These are phyloP conservation scores for Oopsacas minuta DNA, from an alignment of 37 sponge, comb jelly and placozoan species.

Conservation along the genomic window DNA sequence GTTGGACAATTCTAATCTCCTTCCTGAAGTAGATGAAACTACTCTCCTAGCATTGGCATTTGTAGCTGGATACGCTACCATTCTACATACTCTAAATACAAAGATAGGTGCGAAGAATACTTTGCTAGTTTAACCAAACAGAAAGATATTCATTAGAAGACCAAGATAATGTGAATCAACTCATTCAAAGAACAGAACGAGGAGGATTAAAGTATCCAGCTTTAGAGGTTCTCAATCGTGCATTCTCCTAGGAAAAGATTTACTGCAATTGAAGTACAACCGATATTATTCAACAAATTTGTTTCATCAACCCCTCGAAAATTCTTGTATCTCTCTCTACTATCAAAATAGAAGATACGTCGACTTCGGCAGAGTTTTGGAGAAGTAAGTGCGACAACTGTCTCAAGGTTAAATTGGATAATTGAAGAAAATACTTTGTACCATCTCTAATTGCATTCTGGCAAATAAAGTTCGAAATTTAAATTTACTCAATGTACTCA, in stretches of 20 bases:
- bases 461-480: neutral
- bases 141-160: neutral
- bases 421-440: neutral
- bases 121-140: neutral
- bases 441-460: neutral
- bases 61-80: neutral
- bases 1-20: neutral
- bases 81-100: neutral
- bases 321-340: neutral
- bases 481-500: neutral
- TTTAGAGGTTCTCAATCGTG: neutral
- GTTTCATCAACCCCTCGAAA: neutral
- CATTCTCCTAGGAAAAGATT: neutral
- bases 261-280: neutral
- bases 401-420: neutral
- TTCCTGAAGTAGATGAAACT: neutral
- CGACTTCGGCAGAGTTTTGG: neutral
- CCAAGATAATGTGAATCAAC: neutral
- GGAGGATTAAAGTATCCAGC: neutral
- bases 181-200: neutral
- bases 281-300: neutral
- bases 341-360: neutral
- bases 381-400: neutral
- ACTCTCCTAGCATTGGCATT: neutral
- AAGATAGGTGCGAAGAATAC: neutral